Evolutionary conservation across 2,888 invertebrate genomes (phyloP), one percentile per base, ranked within the genome.

Genomic region (Scaptomyza caliginosa): DNA sequence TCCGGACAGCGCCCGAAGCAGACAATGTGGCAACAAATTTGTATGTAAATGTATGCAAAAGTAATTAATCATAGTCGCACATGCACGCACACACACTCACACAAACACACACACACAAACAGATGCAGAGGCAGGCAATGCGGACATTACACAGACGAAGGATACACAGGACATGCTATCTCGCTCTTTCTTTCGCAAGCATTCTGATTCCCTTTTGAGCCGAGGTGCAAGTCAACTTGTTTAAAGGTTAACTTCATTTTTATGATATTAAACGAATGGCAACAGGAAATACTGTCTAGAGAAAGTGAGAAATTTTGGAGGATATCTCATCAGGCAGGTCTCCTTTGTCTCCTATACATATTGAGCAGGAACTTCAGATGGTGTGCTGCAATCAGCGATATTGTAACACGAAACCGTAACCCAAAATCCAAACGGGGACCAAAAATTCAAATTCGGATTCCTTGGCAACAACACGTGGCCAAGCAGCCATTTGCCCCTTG

Each of bases 1-100:
- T 32, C 54, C 58, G 67, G 65, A 69, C 75, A 60, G 77, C 43
- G 67, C 46, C 62, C 63, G 77, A 57, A 70, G 79, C 84, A 84
- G 84, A 84, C 84, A 84, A 87, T 82, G 84, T 87, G 88, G 88
- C 84, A 83, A 87, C 88, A 86, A 87, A 86, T 87, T 88, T 85
- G 78, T 80, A 88, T 82, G 88, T 77, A 86, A 88, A 88, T 82
- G 76, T 80, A 89, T 88, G 87, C 82, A 77, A 84, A 86, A 82
- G 82, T 77, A 83, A 87, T 83, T 83, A 83, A 83, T 83, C 77
- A 81, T 80, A 88, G 82, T 84, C 82, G 86, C 86, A 88, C 86
- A 83, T 77, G 87, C 77, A 83, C 74, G 60, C 68, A 68, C 63
- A 68, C 70, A 67, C 43, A 62, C 50, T 52, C 52, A 63, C 21